phyloP scores from a whole-genome alignment of 2,888 invertebrate species.

The Tenthredo livida region DNA sequence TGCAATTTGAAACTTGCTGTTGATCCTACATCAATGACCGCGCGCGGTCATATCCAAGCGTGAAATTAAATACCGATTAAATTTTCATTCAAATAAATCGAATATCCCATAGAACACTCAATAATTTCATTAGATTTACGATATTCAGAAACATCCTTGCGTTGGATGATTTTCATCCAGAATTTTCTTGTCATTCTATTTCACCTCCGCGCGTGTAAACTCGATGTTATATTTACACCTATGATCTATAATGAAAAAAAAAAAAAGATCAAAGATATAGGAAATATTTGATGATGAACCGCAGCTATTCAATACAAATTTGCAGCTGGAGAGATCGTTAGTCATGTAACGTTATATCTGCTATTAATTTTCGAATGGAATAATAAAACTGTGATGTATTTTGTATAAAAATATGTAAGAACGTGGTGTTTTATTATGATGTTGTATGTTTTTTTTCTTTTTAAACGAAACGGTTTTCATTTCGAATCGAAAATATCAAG shows the following conservation, averaged over 20 bases:
- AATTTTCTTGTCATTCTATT: too few relatives aligned
- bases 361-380: not conserved
- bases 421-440: not conserved
- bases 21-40: slow-evolving; percentile 3
- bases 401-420: not conserved
- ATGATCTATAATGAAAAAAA: not conserved
- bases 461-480: not conserved
- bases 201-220: too few relatives aligned
- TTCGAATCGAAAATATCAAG: not conserved
- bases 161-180: not conserved
- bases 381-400: not conserved
- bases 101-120: not conserved
- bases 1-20: slow-evolving; percentile 38
- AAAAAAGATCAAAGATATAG: not conserved
- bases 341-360: not conserved
- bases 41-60: not conserved
- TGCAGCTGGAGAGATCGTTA: not conserved
- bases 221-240: not conserved
- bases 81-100: not conserved
- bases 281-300: not conserved
- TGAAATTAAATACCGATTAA: slow-evolving; percentile 10
- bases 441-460: not conserved
- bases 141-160: too few relatives aligned
- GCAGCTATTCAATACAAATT: not conserved
- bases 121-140: not conserved